Base-by-base conservation (phyloP, 2,797 vertebrate genomes). In the Betta splendens region DNA sequence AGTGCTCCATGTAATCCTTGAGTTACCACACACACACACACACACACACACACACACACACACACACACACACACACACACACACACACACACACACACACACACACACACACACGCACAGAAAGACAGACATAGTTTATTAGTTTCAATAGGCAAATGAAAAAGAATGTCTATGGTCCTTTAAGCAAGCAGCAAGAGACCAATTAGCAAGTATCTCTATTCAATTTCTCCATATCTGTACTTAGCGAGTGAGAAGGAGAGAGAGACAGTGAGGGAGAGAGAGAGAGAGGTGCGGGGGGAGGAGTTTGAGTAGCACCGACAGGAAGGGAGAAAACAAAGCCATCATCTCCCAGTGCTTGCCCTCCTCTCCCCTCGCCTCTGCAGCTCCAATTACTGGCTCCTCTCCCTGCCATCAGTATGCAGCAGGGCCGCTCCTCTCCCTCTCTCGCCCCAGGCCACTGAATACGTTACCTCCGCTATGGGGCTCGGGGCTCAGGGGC, bases 401-500 rank as follows among this genome's bases (percentile, higher is more conserved):
- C 90, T 87, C 89, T 87, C 82, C 84, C 89, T 81, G 87, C 87
- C 88, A 94, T 96, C 94, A 95, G 91, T 95, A 96, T 95, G 94
- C 94, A 73, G 87, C 85, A 86, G 88, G 84, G 85, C 91, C 86
- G 89, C 84, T 91, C 92, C 87, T 85, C 89, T 86, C 83, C 82
- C 91, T 90, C 88, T 89, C 87, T 92, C 48, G 95, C 95, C 94
- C 91, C 92, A 92, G 95, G 96, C 95, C 93, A 96, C 90, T 93
- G 95, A 95, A 96, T 96, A 93, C 90, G 94, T 96, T 95, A 96
- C 81, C 81, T 89, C 90, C 76, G 86, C 90, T 89, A 84, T 90
- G 89, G 89, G 91, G 90, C 87, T 81, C 66, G 74, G 90, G 90
- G 89, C 91, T 92, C 84, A 79, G 82, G 93, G 91, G 91, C 92